Percentiles rank a stretch among this genome's conserved stretches.
Evolutionary conservation across 2,888 invertebrate species (phyloP).

Genomic region (Shargacucullia verbasci): DNA sequence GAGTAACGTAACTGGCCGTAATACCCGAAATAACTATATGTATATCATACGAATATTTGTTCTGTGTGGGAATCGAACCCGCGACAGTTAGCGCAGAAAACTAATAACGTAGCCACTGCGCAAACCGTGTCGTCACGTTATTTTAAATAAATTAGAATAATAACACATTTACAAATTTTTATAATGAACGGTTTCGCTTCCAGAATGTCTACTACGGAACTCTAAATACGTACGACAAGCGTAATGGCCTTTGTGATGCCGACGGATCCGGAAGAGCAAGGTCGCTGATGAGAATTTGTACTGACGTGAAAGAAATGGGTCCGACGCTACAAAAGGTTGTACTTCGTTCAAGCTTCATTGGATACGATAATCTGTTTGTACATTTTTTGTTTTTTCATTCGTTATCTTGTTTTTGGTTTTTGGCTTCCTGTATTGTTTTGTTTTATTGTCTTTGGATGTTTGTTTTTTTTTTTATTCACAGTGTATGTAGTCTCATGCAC

Average conservation of each 20-base stretch:
- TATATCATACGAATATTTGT: no score
- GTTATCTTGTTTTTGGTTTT: constrained; percentile 13
- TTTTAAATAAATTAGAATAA: no score
- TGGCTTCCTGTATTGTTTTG: constrained; percentile 15
- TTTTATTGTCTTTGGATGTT: no score
- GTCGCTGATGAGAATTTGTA: constrained; percentile 58
- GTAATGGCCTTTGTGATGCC: constrained; percentile 60
- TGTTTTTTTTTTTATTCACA: no score
- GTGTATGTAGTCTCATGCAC: no score
- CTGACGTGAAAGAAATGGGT: constrained; percentile 51
- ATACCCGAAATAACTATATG: no score
- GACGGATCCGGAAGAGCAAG: constrained; percentile 73
- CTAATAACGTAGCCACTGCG: no score
- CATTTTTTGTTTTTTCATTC: constrained; percentile 11
- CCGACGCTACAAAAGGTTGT: constrained; percentile 40
- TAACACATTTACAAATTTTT: no score
- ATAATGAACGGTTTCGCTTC: neutral
- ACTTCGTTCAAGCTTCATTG: constrained; percentile 41
- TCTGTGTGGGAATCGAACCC: no score
- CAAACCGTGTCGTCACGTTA: no score
- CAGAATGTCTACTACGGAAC: constrained; percentile 35
- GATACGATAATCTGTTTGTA: constrained; percentile 38
- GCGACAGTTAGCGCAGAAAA: no score
- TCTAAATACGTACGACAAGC: constrained; percentile 57
- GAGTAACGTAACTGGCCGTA: no score